Base-by-base conservation (phyloP, 2,113 vertebrate genomes). In the Dicentrarchus labrax region DNA sequence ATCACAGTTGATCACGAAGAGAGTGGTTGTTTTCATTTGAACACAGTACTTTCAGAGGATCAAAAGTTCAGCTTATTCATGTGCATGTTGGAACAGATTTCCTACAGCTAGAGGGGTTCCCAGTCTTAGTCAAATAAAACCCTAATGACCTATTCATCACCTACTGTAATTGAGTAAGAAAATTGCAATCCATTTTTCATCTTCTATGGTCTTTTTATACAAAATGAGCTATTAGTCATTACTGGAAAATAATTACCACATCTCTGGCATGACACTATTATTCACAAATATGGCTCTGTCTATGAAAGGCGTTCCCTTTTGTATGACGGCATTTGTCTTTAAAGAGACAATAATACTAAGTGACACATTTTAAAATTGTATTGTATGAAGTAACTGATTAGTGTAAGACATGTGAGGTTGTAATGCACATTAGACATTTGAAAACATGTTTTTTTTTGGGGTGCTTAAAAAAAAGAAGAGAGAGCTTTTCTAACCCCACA, bases 11-110 rank as follows among this genome's bases (percentile, higher is more conserved):
- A 54, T 78, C 57, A 78, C 51, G 24, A 41, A 73, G 24, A 78
- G 51, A 86, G 53, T 15, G 48, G 9, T 76, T 81, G 74, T 65
- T 80, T 72, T 76, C 57, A 88, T 81, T 62, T 78, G 77, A 83
- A 51, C 64, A 72, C 73, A 43, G 72, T 70, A 71, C 85, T 76
- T 85, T 92, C 74, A 70, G 65, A 45, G 74, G 85, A 90, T 88
- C 80, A 90, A 82, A 89, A 86, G 76, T 90, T 92, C 74, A 90
- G 68, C 10, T 12, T 54, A 69, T 84, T 77, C 16, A 50, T 68
- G 59, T 74, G 48, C 85, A 67, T 71, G 86, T 83, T 83, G 64
- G 81, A 80, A 81, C 82, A 81, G 41, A 72, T 84, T 70, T 77
- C 48, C 60, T 17, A 19, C 16, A 84, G 75, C 73, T 47, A 45